Evolutionary conservation across 2,888 invertebrate genomes (phyloP).

Genomic region (Hirtodrosophila alboralis): DNA sequence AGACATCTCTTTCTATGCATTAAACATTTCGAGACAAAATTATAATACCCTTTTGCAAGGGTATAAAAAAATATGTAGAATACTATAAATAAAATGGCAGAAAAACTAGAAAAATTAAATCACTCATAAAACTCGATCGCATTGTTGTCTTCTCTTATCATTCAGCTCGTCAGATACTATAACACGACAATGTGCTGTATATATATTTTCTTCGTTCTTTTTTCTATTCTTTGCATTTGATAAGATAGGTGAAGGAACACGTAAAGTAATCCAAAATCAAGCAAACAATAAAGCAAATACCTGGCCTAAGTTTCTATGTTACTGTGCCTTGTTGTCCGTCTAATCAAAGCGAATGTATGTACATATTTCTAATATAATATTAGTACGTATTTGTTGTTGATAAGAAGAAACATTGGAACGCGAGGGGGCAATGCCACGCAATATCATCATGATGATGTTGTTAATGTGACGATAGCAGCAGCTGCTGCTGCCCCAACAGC

Average conservation of each 20-base stretch:
- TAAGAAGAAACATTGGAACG: conserved; percentile 27
- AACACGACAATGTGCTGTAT: conserved; percentile 23
- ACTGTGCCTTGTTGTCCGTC: conserved; percentile 33
- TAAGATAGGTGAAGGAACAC: conserved; percentile 59
- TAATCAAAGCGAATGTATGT: conserved; percentile 47
- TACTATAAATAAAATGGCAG: too few species aligned
- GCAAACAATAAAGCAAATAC: conserved; percentile 30
- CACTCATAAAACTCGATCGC: conserved; percentile 11
- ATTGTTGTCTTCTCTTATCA: conserved; percentile 20
- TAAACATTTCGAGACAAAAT: too few species aligned
- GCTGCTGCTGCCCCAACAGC: conserved; percentile 17
- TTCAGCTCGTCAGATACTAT: background rate
- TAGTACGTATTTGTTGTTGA: conserved; percentile 32
- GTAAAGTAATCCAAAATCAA: conserved; percentile 48
- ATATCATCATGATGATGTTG: conserved; percentile 33
- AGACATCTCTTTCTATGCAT: too few species aligned
- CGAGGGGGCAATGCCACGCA: conserved; percentile 39
- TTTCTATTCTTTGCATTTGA: conserved; percentile 27
- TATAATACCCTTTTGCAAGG: too few species aligned
- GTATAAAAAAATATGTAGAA: too few species aligned
- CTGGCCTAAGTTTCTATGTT: conserved; percentile 12
- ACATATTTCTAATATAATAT: too few species aligned
- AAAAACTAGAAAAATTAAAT: too few species aligned
- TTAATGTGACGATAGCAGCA: conserved; percentile 50
- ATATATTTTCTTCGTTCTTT: background rate